These are phyloP conservation scores for Cygnus buccinator DNA, from an alignment of 2,113 vertebrate species.

Conservation along the genomic window DNA sequence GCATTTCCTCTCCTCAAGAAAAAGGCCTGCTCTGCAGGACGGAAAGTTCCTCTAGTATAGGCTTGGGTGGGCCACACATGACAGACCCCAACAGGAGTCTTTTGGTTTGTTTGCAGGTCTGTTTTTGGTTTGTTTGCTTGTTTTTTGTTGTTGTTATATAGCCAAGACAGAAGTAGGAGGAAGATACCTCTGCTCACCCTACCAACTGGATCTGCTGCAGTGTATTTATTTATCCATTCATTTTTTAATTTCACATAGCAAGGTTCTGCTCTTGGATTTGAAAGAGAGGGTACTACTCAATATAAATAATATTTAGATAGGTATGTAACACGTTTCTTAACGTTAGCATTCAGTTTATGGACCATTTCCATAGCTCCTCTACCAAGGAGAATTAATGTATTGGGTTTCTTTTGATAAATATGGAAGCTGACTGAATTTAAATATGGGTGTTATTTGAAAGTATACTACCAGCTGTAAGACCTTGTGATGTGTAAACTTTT, in stretches of 20 bases:
- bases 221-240: background rate
- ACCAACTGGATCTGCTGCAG: background rate
- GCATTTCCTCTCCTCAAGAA: background rate
- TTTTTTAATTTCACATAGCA: background rate
- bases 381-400: background rate
- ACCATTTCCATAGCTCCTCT: background rate
- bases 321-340: background rate
- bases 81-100: background rate
- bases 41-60: background rate
- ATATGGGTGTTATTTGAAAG: constrained; percentile 1
- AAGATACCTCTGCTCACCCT: background rate
- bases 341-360: background rate
- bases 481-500: background rate
- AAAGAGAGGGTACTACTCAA: background rate
- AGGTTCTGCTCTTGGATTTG: background rate
- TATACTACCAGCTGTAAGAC: background rate
- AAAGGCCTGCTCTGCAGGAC: background rate
- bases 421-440: constrained; percentile 1
- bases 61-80: background rate
- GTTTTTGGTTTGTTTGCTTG: background rate
- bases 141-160: background rate
- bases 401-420: constrained; percentile 3
- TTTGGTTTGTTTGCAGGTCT: background rate
- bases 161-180: background rate
- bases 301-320: constrained; percentile 14